Evolutionary conservation across 2,113 vertebrate genomes (phyloP), one percentile per base, ranked within the genome.

Genomic region (Centropus unirufus): DNA sequence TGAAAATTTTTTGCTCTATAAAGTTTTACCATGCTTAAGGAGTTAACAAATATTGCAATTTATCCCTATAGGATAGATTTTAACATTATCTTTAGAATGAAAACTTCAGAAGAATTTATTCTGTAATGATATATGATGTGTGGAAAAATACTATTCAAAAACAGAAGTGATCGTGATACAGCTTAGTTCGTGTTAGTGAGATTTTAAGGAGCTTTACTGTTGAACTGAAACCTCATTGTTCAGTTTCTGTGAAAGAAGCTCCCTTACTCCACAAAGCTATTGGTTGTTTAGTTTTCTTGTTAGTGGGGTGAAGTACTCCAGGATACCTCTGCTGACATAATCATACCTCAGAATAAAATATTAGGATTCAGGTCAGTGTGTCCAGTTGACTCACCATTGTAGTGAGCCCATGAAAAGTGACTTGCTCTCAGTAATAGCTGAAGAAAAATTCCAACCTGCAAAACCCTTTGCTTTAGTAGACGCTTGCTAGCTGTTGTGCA

Each of bases 41-140:
- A 13, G 70, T 14, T 66, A 55, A 40, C 27, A 63, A 11, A 64
- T 69, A 2, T n/a, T 49, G 11, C 19, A 3, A 46, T 58, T 57
- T 58, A 46, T 76, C 16, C 10, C 27, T 69, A 0, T n/a, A 46
- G 70, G 8, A 26, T 47, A 15, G 0, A 22, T 70, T 70, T 89
- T 59, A 75, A 52, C 6, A 7, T 88, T 40, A 26, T 46, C 7
- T 52, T 49, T 47, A 40, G 27, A 72, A 27, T 51, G 46, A 15
- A 9, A 17, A 5, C 6, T 75, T 89, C 11, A 63, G 55, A 92
- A 39, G 29, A 40, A 49, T 44, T 39, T 63, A 9, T 23, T 40
- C 77, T 61, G 3, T n/a, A 36, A 12, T 8, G 12, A 1, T 7
- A 2, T 51, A 17, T 0, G 1, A 42, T 16, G 6, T 0, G 0